Percentiles rank a stretch among this genome's conserved stretches.
These are phyloP conservation scores for Drosophila borborema DNA, from an alignment of 2,888 invertebrate genomes.

Conservation along the genomic window DNA sequence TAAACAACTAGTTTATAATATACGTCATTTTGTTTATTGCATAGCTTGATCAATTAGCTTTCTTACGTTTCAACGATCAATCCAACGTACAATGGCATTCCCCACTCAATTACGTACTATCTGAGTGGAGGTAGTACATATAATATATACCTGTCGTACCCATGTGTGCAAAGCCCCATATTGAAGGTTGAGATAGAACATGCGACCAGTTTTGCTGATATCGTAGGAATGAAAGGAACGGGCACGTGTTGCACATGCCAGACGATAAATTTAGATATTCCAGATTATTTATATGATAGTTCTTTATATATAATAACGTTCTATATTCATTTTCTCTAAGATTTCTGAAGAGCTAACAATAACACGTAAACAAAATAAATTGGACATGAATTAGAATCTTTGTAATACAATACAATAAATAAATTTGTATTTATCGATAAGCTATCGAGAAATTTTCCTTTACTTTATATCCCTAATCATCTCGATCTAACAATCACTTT, in stretches of 20 bases:
- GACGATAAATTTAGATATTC: conserved; percentile 10
- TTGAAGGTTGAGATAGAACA: conserved; percentile 14
- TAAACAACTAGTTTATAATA: conserved; percentile 14
- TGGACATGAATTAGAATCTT: neutral
- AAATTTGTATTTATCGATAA: neutral
- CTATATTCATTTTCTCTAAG: neutral
- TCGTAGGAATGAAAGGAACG: conserved; percentile 11
- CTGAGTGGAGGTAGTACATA: conserved; percentile 8
- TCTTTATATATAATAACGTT: neutral
- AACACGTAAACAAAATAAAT: neutral
- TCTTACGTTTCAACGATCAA: conserved; percentile 36
- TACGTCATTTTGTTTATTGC: conserved; percentile 21
- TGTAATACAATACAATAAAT: neutral
- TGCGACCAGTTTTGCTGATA: conserved; percentile 40
- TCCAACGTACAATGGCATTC: conserved; percentile 41
- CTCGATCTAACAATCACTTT: neutral
- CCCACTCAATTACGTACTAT: conserved; percentile 59
- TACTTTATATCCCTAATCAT: neutral
- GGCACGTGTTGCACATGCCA: conserved; percentile 14
- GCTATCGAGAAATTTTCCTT: neutral
- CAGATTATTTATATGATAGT: neutral
- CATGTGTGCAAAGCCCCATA: conserved; percentile 23
- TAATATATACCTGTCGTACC: conserved; percentile 13
- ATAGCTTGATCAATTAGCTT: conserved; percentile 33
- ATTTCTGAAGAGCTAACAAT: neutral